phyloP scores from a whole-genome alignment of 2,797 vertebrate genomes.

The Masticophis lateralis region DNA sequence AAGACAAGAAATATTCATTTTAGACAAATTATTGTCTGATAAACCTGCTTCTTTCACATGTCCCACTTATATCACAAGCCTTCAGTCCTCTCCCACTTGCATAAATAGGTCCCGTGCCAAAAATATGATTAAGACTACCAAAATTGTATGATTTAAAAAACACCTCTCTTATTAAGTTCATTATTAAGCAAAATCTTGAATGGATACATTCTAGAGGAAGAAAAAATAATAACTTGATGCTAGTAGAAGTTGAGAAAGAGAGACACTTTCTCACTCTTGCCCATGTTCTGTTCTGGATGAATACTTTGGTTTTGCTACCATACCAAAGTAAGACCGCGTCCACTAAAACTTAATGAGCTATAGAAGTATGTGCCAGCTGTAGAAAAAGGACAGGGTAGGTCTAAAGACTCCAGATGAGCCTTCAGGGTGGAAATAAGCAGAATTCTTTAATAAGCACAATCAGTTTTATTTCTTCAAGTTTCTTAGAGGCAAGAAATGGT shows the following conservation, averaged over 20 bases:
- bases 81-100: not conserved
- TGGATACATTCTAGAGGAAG: not conserved
- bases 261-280: not conserved
- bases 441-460: not conserved
- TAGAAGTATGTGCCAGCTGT: not conserved
- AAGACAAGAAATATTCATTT: not conserved
- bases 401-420: not conserved
- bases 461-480: not conserved
- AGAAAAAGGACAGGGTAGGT: not conserved
- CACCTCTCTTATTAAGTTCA: not conserved
- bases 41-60: not conserved
- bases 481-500: not conserved
- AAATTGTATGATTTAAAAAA: not conserved
- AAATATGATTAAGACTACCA: not conserved
- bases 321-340: not conserved
- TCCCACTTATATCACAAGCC: not conserved
- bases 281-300: not conserved
- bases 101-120: not conserved
- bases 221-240: not conserved
- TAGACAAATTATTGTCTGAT: not conserved
- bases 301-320: not conserved
- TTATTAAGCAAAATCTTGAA: not conserved
- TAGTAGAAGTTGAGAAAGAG: not conserved
- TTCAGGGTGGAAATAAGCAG: not conserved
- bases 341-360: slow-evolving; percentile 27